Percentiles rank a stretch among this genome's conserved stretches.
Conservation (phyloP, 92 coral and sea anemone genomes). For the Micromussa lordhowensis region DNA sequence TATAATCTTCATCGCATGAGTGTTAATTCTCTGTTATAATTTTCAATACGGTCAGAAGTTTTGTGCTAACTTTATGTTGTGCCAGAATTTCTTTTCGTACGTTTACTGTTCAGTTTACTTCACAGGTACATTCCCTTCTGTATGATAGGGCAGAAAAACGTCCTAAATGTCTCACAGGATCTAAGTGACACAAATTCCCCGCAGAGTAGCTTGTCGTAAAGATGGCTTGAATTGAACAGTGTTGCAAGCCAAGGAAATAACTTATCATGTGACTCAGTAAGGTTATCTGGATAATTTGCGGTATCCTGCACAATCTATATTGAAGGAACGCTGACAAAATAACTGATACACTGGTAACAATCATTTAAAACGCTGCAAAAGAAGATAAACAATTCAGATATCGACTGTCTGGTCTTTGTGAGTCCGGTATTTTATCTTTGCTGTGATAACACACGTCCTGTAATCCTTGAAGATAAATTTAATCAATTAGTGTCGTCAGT, state of each 20-base stretch:
- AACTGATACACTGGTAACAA: background rate
- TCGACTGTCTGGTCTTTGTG: background rate
- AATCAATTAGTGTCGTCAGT: constrained; percentile 35
- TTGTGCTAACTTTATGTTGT: background rate
- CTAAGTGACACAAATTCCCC: background rate
- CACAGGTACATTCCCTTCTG: background rate
- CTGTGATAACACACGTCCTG: background rate
- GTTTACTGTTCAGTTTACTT: too few relatives aligned
- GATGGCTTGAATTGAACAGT: background rate
- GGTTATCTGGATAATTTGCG: constrained; percentile 13
- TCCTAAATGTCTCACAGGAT: background rate
- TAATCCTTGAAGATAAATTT: background rate
- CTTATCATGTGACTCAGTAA: background rate
- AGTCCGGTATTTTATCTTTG: constrained; percentile 16
- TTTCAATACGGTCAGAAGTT: background rate
- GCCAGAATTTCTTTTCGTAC: background rate
- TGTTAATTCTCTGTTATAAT: background rate
- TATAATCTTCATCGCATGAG: background rate
- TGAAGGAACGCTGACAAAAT: constrained; percentile 1
- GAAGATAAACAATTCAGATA: background rate
- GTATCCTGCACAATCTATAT: background rate
- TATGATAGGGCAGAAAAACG: background rate
- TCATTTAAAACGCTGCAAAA: background rate
- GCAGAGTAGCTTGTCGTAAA: background rate
- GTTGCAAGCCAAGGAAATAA: background rate